Evolutionary conservation across 2,888 invertebrate genomes (phyloP).

Genomic region (Acleris literana): DNA sequence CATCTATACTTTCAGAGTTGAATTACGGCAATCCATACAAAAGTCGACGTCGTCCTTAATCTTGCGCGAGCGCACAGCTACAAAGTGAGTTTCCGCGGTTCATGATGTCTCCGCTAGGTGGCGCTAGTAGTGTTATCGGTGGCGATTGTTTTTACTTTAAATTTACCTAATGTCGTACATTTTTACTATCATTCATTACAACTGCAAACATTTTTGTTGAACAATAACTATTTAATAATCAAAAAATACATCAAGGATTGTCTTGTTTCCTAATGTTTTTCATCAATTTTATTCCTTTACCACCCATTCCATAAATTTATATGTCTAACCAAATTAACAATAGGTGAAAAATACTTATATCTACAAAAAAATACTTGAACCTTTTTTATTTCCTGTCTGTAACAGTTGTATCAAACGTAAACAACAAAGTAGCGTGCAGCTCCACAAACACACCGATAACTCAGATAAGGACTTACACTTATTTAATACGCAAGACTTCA

Average conservation of each 20-base stretch:
- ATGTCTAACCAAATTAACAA: too few species aligned
- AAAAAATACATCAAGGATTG: too few species aligned
- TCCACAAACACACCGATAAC: constrained; percentile 72
- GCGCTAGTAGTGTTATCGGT: constrained; percentile 11
- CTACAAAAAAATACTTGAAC: background rate
- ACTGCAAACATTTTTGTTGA: too few species aligned
- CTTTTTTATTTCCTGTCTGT: background rate
- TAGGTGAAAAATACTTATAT: background rate
- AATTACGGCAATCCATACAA: background rate
- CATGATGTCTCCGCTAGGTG: constrained; percentile 17
- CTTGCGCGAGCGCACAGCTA: constrained; percentile 28
- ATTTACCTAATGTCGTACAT: background rate
- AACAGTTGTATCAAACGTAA: constrained; percentile 14
- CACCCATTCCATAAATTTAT: too few species aligned
- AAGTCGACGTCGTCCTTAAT: background rate
- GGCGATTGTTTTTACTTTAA: background rate
- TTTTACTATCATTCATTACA: background rate
- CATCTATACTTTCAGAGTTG: constrained; percentile 22
- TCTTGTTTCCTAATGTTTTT: too few species aligned
- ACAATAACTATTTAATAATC: too few species aligned
- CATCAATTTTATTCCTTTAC: too few species aligned
- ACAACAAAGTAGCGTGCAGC: constrained; percentile 44
- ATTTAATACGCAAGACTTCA: constrained; percentile 60
- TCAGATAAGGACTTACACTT: constrained; percentile 62
- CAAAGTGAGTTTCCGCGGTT: constrained; percentile 4